Percentiles rank a stretch among this genome's conserved stretches.
These are phyloP conservation scores for Hydropotes inermis DNA, from an alignment of 2,113 vertebrate genomes.

Conservation along the genomic window DNA sequence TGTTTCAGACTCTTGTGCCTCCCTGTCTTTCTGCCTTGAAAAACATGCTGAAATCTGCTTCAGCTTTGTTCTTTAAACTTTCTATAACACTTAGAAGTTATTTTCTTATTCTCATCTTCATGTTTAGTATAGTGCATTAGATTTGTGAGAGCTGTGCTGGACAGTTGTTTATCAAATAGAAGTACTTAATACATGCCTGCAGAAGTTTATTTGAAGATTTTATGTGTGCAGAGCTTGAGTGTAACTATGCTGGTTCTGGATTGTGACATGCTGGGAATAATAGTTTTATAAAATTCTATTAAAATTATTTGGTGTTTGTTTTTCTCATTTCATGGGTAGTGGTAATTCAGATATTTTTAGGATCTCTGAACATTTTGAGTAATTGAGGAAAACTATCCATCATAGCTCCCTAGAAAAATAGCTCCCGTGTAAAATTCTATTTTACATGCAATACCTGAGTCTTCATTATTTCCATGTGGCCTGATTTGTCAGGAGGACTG, in stretches of 20 bases:
- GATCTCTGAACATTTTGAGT: neutral
- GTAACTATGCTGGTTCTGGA: neutral
- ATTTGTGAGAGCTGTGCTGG: neutral
- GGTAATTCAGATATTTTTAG: neutral
- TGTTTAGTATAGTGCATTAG: neutral
- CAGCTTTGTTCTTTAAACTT: neutral
- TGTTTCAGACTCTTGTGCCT: neutral
- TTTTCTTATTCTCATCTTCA: neutral
- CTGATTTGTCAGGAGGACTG: neutral
- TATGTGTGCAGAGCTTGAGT: neutral
- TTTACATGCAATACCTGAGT: neutral
- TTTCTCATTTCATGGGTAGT: neutral
- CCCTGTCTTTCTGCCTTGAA: neutral
- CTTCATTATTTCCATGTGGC: neutral
- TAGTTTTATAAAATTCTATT: constrained; percentile 10
- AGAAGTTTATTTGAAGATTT: neutral
- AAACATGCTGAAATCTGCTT: neutral
- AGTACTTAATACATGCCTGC: neutral
- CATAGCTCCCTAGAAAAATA: neutral
- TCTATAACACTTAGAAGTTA: neutral
- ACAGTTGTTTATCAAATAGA: neutral
- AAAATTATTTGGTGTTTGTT: neutral
- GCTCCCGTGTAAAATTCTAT: neutral
- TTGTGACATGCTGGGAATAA: neutral
- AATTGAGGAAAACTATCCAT: neutral